A percentile compares a stretch with the other conserved stretches of the same genome.
These are phyloP conservation scores for Amitus sp. DNA, from an alignment of 2,888 invertebrate species.

Conservation along the genomic window DNA sequence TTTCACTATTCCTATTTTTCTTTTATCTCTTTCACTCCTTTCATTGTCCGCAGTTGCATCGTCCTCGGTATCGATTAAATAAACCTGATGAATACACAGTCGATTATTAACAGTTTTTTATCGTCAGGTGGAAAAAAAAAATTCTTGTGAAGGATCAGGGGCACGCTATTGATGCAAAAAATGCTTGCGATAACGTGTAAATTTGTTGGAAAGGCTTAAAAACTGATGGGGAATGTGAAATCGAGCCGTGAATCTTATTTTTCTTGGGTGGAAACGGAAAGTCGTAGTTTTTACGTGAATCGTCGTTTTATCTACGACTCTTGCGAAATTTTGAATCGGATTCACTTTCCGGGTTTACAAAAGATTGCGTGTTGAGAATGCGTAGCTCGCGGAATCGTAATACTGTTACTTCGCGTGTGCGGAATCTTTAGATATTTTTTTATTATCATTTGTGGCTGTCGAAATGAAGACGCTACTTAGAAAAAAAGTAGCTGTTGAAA, in stretches of 20 bases:
- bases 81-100: slow-evolving; percentile 49
- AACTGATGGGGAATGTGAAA: not conserved
- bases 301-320: not conserved
- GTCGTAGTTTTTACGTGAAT: not conserved
- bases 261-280: not conserved
- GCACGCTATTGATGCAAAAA: too few species aligned
- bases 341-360: not conserved
- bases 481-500: not conserved
- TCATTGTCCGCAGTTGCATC: slow-evolving; percentile 69
- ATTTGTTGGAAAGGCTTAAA: too few species aligned
- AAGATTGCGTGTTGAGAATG: not conserved
- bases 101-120: not conserved
- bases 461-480: too few species aligned
- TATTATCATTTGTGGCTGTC: too few species aligned
- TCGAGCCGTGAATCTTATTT: not conserved
- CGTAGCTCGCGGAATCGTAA: not conserved
- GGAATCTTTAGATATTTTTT: too few species aligned
- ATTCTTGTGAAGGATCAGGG: not conserved
- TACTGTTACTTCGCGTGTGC: not conserved
- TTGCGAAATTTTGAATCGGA: not conserved
- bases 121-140: not conserved
- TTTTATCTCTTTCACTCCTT: slow-evolving; percentile 74
- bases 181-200: too few species aligned
- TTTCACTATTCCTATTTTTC: slow-evolving; percentile 77
- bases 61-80: slow-evolving; percentile 58